A percentile compares a stretch with the other conserved stretches of the same genome.
These are phyloP conservation scores for Lamprotornis superbus DNA, from an alignment of 2,113 vertebrate species.

Conservation along the genomic window DNA sequence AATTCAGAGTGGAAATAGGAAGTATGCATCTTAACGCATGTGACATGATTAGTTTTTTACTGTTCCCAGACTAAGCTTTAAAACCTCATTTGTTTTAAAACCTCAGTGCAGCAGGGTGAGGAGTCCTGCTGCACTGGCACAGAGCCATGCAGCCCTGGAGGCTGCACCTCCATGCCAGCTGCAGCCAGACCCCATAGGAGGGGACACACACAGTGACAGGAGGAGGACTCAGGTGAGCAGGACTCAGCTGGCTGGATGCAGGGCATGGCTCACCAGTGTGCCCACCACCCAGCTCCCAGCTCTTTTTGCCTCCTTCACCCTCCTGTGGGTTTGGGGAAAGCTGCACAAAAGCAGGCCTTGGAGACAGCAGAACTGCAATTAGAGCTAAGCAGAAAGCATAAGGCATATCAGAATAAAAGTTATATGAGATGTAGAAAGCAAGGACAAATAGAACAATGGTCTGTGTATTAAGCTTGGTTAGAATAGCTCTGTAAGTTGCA, in stretches of 20 bases:
- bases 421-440: too few species aligned
- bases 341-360: too few species aligned
- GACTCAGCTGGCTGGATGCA: background rate
- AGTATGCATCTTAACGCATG: constrained; percentile 21
- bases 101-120: background rate
- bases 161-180: background rate
- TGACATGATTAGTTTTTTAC: background rate
- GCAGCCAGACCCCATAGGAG: background rate
- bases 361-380: too few species aligned
- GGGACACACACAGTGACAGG: too few species aligned
- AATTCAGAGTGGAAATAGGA: constrained; percentile 40
- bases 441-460: too few species aligned
- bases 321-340: background rate
- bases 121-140: background rate
- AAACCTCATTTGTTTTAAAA: background rate
- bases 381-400: too few species aligned
- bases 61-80: background rate
- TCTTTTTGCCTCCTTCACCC: background rate
- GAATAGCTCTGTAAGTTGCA: too few species aligned
- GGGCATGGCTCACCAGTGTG: background rate
- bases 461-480: too few species aligned
- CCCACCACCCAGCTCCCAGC: background rate
- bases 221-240: background rate
- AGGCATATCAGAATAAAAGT: too few species aligned
- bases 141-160: too few species aligned